phyloP scores from a whole-genome alignment of 2,113 vertebrate species.

The Lycocorax pyrrhopterus region DNA sequence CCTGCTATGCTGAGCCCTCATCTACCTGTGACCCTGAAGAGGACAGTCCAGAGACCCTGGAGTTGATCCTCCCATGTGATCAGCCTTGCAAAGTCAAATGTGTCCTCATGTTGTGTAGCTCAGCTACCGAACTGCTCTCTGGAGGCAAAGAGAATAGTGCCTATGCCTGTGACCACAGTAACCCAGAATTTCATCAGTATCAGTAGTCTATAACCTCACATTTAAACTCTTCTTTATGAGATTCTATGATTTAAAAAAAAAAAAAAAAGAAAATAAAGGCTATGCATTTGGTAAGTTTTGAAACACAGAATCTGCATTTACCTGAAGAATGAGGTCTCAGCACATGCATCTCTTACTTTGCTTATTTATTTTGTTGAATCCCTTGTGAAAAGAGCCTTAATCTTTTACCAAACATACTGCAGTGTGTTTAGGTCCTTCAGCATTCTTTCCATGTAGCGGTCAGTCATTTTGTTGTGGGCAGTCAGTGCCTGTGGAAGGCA shows the following conservation, averaged over 20 bases:
- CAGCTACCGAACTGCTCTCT: background rate
- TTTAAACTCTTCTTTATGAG: slow-evolving; percentile 32
- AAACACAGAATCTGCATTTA: slow-evolving; percentile 28
- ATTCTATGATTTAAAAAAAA: background rate
- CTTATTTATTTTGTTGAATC: slow-evolving; percentile 55
- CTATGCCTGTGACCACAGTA: background rate
- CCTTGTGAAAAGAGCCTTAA: slow-evolving; percentile 42
- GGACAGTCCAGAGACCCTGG: background rate
- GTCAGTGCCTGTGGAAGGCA: slow-evolving; percentile 37
- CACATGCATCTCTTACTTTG: background rate
- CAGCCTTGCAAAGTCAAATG: background rate
- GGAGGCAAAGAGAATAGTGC: background rate
- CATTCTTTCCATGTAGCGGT: slow-evolving; percentile 11
- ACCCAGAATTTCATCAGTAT: slow-evolving; percentile 21
- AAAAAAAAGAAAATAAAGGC: background rate
- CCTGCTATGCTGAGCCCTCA: background rate
- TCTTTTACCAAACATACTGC: slow-evolving; percentile 56
- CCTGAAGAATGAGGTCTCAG: background rate
- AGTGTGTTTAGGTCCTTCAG: slow-evolving; percentile 48
- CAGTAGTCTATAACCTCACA: slow-evolving; percentile 24
- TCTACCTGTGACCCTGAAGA: background rate
- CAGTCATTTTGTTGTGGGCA: slow-evolving; percentile 59
- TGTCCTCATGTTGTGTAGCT: background rate
- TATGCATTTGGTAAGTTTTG: slow-evolving; percentile 31
- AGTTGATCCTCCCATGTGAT: background rate